Base-by-base conservation (phyloP, 2,113 vertebrate genomes). In the Andinoacara biseriatus region DNA sequence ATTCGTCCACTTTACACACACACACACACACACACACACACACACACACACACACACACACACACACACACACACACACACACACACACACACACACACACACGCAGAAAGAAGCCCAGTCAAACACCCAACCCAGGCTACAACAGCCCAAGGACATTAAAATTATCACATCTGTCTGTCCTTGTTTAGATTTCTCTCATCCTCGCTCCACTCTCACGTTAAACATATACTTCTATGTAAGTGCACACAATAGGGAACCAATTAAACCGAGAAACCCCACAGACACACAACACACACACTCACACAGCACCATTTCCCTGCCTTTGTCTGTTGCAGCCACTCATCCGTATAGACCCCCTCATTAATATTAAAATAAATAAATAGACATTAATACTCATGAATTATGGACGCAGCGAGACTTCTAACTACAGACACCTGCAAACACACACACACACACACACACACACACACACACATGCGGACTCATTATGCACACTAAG, bases 331-430 rank as follows among this genome's bases (percentile, higher is more conserved):
- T 78, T 85, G 76, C n/a, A 54, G 43, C 72, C 46, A 56, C 35
- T 88, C 83, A 31, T 43, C 82, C 80, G 1, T 74, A 59, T 20
- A 89, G 78, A 86, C 63, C 83, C 31, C 31, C 80, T 93, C 84
- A 92, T 93, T 86, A 90, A 92, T 91, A 93, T 93, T 92, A 84
- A 93, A 93, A 91, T 81, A 90, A 92, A 92, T 91, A 92, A 91
- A 91, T 74, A 88, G 74, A 81, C 69, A 85, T 92, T 91, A 90
- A 88, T 80, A 77, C 88, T 92, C 89, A 91, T 94, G 90, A 92
- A 94, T 93, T 86, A 94, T 94, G 88, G 31, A 49, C 15, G 58
- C 33, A 49, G 15, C 62, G 82, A 85, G 78, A 90, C 72, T 20
- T 49, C 35, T 76, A 72, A 76, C 76, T 69, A 75, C 63, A 87